phyloP scores from a whole-genome alignment of 2,797 vertebrate species.

The Pantherophis alleghaniensis region DNA sequence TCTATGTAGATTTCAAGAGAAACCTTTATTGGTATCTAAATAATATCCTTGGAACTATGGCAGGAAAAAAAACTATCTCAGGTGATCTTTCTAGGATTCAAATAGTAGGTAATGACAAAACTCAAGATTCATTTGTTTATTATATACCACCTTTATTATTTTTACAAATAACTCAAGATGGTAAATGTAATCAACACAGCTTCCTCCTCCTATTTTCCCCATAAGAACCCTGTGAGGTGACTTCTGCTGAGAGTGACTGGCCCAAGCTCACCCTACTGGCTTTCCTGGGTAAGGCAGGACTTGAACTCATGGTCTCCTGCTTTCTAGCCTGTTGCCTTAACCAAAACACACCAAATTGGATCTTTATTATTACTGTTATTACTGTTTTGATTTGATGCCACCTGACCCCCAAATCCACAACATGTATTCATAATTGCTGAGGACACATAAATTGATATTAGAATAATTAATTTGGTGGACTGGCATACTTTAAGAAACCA shows the following conservation, averaged over 20 bases:
- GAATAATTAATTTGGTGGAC: conserved; percentile 7
- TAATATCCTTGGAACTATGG: not conserved
- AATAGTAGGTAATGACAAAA: not conserved
- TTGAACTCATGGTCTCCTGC: not conserved
- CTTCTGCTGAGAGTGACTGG: not conserved
- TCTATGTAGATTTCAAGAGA: not conserved
- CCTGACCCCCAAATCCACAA: not conserved
- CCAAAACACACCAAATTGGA: not conserved
- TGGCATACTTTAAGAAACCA: conserved; percentile 12
- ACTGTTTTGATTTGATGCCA: not conserved
- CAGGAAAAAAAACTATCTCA: not conserved
- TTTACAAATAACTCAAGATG: not conserved
- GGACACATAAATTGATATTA: not conserved
- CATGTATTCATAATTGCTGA: not conserved
- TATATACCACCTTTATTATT: not conserved
- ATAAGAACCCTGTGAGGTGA: not conserved
- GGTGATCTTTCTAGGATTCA: not conserved
- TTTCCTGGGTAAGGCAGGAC: too few species aligned
- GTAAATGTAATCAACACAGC: not conserved
- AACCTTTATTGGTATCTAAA: not conserved
- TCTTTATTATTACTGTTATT: not conserved
- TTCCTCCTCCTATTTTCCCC: not conserved
- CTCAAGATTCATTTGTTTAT: not conserved
- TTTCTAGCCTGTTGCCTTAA: not conserved
- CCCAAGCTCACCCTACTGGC: too few species aligned